phyloP scores from a whole-genome alignment of 2,888 invertebrate genomes.

The Sericinus montela region DNA sequence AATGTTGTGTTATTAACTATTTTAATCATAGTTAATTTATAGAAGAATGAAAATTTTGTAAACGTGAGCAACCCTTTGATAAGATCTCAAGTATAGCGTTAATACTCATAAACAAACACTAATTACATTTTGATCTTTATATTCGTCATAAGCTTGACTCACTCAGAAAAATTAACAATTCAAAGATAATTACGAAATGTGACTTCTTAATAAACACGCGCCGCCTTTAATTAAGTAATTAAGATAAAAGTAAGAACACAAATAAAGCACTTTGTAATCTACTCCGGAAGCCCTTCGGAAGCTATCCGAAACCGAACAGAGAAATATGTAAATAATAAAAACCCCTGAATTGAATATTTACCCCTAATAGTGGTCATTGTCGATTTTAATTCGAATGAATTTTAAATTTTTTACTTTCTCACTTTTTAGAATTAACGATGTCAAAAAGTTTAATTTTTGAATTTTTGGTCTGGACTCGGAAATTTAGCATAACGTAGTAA shows the following conservation, averaged over 20 bases:
- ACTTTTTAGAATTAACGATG: no score
- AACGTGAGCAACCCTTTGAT: neutral
- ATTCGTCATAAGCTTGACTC: slow-evolving; percentile 9
- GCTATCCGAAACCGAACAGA: slow-evolving; percentile 53
- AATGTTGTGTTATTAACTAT: no score
- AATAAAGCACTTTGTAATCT: slow-evolving; percentile 65
- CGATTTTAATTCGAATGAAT: neutral
- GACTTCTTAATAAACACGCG: slow-evolving; percentile 25
- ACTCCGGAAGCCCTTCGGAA: slow-evolving; percentile 66
- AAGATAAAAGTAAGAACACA: slow-evolving; percentile 60
- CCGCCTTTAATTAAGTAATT: slow-evolving; percentile 67
- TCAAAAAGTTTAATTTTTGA: no score
- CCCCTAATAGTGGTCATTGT: slow-evolving; percentile 29
- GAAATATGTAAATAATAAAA: slow-evolving; percentile 63
- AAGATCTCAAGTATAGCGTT: neutral
- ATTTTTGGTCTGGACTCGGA: no score
- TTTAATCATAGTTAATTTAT: no score
- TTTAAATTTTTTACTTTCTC: no score
- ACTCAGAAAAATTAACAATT: slow-evolving; percentile 24
- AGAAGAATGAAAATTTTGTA: neutral
- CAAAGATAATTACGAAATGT: slow-evolving; percentile 24
- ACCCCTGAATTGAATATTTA: slow-evolving; percentile 37
- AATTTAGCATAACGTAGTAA: no score
- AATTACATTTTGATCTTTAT: slow-evolving; percentile 14
- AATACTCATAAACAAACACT: slow-evolving; percentile 9